phyloP scores from a whole-genome alignment of 2,888 invertebrate genomes.

The Trichogramma dendrolimi region DNA sequence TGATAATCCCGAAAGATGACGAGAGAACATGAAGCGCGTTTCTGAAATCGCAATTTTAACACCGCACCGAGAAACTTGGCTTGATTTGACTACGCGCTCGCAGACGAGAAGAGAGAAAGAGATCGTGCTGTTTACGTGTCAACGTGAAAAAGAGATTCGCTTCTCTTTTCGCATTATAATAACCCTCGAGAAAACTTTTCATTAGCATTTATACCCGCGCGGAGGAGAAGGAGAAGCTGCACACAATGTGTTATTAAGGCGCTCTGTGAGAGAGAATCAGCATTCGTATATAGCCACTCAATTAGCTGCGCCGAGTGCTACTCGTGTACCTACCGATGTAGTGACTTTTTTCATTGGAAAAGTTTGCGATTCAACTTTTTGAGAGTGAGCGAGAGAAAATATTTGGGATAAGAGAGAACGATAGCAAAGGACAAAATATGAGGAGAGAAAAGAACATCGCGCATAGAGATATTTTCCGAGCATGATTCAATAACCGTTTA shows the following conservation, averaged over 20 bases:
- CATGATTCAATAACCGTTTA: not conserved
- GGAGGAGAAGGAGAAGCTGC: too few relatives aligned
- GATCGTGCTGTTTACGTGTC: constrained; percentile 19
- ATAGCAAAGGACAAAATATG: too few relatives aligned
- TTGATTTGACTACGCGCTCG: constrained; percentile 15
- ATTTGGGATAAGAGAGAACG: too few relatives aligned
- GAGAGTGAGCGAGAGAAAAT: too few relatives aligned
- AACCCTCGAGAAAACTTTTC: constrained; percentile 17
- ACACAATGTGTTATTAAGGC: constrained; percentile 16
- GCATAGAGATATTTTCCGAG: not conserved
- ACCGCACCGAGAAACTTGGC: constrained; percentile 19
- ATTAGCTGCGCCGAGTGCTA: not conserved
- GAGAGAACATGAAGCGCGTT: constrained; percentile 1
- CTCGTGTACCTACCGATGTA: not conserved
- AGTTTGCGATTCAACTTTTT: not conserved
- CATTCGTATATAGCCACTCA: not conserved
- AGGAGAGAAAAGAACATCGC: too few relatives aligned
- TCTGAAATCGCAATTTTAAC: constrained; percentile 28
- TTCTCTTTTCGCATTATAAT: not conserved
- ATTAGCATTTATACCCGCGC: not conserved
- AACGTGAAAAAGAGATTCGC: constrained; percentile 8
- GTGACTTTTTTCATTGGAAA: not conserved
- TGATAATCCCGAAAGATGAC: too few relatives aligned
- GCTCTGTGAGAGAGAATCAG: not conserved
- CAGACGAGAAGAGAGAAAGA: not conserved